Evolutionary conservation across 30 jellyfish, hydroid and myxozoan species (phyloP).

Genomic region (Hydractinia symbiolongicarpus): DNA sequence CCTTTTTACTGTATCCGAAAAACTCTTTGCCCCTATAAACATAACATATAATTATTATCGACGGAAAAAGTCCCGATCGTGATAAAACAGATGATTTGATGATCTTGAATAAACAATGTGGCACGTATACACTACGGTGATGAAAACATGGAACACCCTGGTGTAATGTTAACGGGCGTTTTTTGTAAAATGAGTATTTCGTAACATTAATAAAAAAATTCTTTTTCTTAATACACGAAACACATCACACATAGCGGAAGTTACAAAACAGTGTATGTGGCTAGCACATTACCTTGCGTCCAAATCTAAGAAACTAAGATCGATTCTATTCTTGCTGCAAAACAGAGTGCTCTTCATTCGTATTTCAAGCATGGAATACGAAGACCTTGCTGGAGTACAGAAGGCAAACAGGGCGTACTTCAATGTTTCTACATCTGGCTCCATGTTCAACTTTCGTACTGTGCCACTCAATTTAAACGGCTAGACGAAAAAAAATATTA

Average conservation of each 20-base stretch:
- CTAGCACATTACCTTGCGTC: constrained; percentile 68
- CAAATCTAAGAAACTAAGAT: constrained; percentile 76
- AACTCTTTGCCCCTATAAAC: constrained; percentile 75
- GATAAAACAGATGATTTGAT: too few relatives aligned
- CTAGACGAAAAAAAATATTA: constrained; percentile 34
- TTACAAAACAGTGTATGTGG: too few relatives aligned
- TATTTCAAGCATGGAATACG: constrained; percentile 74
- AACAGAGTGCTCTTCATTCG: constrained; percentile 83
- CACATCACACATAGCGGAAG: too few relatives aligned
- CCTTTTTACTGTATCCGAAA: constrained; percentile 89
- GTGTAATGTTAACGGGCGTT: too few relatives aligned
- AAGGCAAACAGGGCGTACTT: constrained; percentile 74
- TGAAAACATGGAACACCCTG: too few relatives aligned
- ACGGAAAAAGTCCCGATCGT: too few relatives aligned
- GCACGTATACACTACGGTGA: too few relatives aligned
- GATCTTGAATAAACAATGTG: too few relatives aligned
- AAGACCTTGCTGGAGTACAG: constrained; percentile 77
- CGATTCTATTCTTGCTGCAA: constrained; percentile 87
- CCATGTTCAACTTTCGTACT: constrained; percentile 42
- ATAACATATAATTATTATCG: neutral
- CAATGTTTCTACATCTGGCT: constrained; percentile 41
- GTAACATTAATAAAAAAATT: too few relatives aligned
- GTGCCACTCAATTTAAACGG: constrained; percentile 77
- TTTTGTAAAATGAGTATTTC: too few relatives aligned
- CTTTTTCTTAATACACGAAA: too few relatives aligned